Conservation (phyloP, 2,113 vertebrate species). For the Psittacus erithacus region DNA sequence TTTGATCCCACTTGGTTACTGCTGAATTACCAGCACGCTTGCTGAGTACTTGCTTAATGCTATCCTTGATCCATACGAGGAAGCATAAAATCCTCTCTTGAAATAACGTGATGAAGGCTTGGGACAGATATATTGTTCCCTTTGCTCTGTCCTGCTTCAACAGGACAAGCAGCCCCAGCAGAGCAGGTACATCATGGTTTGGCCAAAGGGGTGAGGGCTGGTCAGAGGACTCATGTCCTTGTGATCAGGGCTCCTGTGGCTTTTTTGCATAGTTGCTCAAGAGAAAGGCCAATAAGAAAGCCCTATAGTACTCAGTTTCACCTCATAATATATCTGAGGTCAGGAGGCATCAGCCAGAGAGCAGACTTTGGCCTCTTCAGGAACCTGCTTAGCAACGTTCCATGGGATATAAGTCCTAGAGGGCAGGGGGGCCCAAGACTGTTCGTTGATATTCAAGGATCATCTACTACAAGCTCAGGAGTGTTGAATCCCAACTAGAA, state of each 20-base stretch:
- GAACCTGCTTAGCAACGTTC: too few relatives aligned
- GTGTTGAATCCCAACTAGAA: accelerated
- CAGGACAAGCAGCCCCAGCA: not conserved
- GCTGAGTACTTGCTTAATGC: not conserved
- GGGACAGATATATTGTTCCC: not conserved
- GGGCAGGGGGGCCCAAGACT: too few relatives aligned
- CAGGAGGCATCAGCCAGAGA: not conserved
- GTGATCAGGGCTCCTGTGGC: too few relatives aligned
- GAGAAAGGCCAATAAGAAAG: not conserved
- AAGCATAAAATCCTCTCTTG: not conserved
- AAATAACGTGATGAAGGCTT: not conserved
- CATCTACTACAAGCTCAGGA: too few relatives aligned
- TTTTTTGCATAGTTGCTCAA: not conserved
- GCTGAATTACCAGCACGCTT: not conserved
- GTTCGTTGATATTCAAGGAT: too few relatives aligned
- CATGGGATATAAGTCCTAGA: too few relatives aligned
- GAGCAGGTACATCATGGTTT: not conserved
- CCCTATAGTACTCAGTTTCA: not conserved
- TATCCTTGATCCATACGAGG: not conserved
- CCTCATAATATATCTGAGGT: not conserved
- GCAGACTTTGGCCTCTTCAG: too few relatives aligned
- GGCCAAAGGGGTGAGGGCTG: not conserved
- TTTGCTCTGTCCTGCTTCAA: not conserved
- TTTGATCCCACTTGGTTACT: not conserved
- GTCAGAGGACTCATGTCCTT: not conserved